phyloP scores from a whole-genome alignment of 2,797 vertebrate genomes.

The Enteromius mattozi region DNA sequence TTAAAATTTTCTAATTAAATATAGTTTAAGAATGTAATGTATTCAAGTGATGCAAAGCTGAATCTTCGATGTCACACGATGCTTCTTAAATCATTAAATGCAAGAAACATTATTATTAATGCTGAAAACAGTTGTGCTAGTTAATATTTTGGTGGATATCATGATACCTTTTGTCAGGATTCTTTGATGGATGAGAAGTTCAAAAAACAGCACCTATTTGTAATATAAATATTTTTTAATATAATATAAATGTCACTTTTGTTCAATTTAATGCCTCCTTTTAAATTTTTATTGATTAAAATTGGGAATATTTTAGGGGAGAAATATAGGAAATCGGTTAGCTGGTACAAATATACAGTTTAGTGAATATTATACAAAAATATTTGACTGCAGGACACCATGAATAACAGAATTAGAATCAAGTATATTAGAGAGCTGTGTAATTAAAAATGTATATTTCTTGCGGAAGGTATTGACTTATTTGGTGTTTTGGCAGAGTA shows the following conservation, averaged over 20 bases:
- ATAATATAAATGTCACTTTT: not conserved
- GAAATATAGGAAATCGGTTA: not conserved
- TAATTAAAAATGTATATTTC: not conserved
- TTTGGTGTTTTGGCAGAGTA: conserved; percentile 79
- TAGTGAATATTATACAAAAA: not conserved
- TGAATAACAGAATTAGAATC: not conserved
- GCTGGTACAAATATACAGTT: not conserved
- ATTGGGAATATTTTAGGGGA: too few relatives aligned
- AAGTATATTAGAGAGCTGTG: not conserved
- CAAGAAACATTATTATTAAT: not conserved
- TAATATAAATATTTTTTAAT: not conserved
- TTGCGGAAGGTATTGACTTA: not conserved
- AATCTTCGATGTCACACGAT: not conserved
- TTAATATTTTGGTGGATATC: not conserved
- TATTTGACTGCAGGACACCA: not conserved
- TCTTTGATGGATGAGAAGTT: not conserved
- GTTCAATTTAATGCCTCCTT: not conserved
- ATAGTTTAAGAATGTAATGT: too few relatives aligned
- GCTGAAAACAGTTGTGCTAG: not conserved
- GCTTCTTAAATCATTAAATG: not conserved
- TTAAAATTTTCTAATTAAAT: too few relatives aligned
- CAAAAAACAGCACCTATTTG: not conserved
- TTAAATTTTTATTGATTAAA: too few relatives aligned
- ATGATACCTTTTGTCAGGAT: not conserved
- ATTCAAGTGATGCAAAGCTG: too few relatives aligned